Evolutionary conservation across 2,113 vertebrate genomes (phyloP), one percentile per base, ranked within the genome.

Genomic region (Delphinapterus leucas): DNA sequence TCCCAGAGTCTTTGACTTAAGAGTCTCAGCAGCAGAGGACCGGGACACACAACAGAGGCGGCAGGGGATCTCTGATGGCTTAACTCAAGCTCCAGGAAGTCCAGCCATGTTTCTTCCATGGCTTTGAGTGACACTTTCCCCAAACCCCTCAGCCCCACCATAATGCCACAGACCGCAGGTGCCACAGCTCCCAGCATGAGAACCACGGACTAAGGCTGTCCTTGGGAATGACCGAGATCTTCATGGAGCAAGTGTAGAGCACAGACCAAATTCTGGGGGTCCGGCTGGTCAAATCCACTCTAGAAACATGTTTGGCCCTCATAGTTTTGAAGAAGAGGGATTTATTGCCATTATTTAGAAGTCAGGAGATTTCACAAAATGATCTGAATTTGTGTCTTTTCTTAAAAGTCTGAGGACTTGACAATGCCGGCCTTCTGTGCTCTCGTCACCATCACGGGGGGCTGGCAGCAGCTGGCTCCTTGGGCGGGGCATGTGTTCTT

Each of bases 391-490:
- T n/a, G 20, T 20, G 6, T 79, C 28, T 87, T 90, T 70, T 63
- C 74, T 93, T 85, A 70, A 47, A 94, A 90, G 28, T 63, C 44
- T 26, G 33, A 85, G 38, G 53, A 79, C 83, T 36, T 20, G 33
- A 26, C 21, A 60, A 38, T 0, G 4, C 10, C 31, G 49, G 49
- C 1, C 1, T 10, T 60, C 3, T 33, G 61, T 8, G 17, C 33
- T 10, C 38, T 47, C 31, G 17, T n/a, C 61, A 47, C 61, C 53
- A 11, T 15, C 55, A 26, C 1, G 1, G 2, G 10, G 71, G 53
- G 44, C 10, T n/a, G 73, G 33, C 15, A 79, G 68, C 18, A 17
- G 58, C 1, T 61, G 41, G 33, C 26, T 38, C 41, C n/a, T 26
- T 12, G 17, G 36, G 31, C 23, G 79, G 8, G 49, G 38, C 20